Percentiles rank a stretch among this genome's conserved stretches.
These are phyloP conservation scores for Eueremaeus valkanovi DNA, from an alignment of 2,888 invertebrate species.

Conservation along the genomic window DNA sequence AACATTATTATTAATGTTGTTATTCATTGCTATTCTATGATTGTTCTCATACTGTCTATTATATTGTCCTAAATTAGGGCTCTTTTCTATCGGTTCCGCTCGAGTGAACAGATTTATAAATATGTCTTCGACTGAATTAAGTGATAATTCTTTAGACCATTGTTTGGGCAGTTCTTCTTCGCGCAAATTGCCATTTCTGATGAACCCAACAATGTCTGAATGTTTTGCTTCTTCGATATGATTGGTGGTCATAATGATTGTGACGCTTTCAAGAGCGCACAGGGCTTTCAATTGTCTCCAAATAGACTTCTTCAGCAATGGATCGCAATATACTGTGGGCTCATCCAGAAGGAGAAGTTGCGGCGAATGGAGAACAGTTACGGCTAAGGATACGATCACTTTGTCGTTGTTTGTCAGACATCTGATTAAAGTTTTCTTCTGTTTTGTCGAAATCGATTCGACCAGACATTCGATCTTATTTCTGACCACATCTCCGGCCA, in stretches of 20 bases:
- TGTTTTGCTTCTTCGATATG: slow-evolving; percentile 26
- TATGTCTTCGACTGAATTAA: slow-evolving; percentile 19
- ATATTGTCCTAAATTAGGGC: background rate
- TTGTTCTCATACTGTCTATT: background rate
- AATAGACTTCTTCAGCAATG: slow-evolving; percentile 23
- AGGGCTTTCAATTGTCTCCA: background rate
- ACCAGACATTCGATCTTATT: slow-evolving; percentile 3
- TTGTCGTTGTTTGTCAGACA: slow-evolving; percentile 17
- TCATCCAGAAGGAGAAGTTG: slow-evolving; percentile 14
- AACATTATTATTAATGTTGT: background rate
- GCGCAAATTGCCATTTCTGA: background rate
- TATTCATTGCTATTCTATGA: background rate
- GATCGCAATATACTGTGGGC: slow-evolving; percentile 24
- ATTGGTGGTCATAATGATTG: background rate
- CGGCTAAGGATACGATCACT: slow-evolving; percentile 20
- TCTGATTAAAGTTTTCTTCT: background rate
- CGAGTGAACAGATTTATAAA: background rate
- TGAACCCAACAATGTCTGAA: background rate
- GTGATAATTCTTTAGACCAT: background rate
- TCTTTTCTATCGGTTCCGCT: background rate
- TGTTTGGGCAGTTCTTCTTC: slow-evolving; percentile 15
- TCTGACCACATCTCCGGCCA: background rate
- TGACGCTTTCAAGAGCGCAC: slow-evolving; percentile 7
- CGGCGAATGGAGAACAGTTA: slow-evolving; percentile 18
- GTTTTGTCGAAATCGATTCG: background rate